Evolutionary conservation across 2,888 invertebrate genomes (phyloP).

Genomic region (Lochmaea crataegi): DNA sequence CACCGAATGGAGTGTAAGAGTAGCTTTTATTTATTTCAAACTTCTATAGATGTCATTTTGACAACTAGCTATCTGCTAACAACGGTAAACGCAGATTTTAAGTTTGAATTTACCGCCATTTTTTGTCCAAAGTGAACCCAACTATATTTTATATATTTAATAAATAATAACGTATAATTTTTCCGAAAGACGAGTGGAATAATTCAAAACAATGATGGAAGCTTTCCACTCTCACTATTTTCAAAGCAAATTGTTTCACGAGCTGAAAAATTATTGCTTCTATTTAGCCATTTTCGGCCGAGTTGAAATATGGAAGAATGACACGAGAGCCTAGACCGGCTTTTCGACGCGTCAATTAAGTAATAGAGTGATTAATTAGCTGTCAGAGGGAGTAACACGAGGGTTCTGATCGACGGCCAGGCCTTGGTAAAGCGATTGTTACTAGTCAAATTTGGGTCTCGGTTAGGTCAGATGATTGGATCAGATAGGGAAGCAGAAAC

Average conservation of each 20-base stretch:
- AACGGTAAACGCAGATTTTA: too few relatives aligned
- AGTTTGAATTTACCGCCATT: too few relatives aligned
- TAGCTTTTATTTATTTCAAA: too few relatives aligned
- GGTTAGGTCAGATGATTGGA: slow-evolving; percentile 21
- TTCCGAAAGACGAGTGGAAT: too few relatives aligned
- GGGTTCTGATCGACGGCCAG: slow-evolving; percentile 17
- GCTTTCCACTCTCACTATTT: too few relatives aligned
- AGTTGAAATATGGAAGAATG: slow-evolving; percentile 32
- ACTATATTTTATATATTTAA: too few relatives aligned
- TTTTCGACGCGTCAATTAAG: slow-evolving; percentile 37
- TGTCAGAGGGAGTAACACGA: slow-evolving; percentile 24
- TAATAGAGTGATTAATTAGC: slow-evolving; percentile 37
- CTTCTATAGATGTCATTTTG: too few relatives aligned
- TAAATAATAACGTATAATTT: too few relatives aligned
- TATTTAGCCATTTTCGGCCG: slow-evolving; percentile 12
- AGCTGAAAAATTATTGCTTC: background rate
- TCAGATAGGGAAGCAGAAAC: slow-evolving; percentile 4
- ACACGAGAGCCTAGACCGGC: slow-evolving; percentile 19
- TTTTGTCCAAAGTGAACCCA: too few relatives aligned
- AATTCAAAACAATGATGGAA: too few relatives aligned
- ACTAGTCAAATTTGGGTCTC: slow-evolving; percentile 31
- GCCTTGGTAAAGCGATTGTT: slow-evolving; percentile 27
- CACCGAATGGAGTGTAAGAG: too few relatives aligned
- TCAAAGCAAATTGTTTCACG: background rate
- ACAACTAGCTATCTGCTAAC: too few relatives aligned